Evolutionary conservation across 2,888 invertebrate species (phyloP).

Genomic region (Melanotus villosus): DNA sequence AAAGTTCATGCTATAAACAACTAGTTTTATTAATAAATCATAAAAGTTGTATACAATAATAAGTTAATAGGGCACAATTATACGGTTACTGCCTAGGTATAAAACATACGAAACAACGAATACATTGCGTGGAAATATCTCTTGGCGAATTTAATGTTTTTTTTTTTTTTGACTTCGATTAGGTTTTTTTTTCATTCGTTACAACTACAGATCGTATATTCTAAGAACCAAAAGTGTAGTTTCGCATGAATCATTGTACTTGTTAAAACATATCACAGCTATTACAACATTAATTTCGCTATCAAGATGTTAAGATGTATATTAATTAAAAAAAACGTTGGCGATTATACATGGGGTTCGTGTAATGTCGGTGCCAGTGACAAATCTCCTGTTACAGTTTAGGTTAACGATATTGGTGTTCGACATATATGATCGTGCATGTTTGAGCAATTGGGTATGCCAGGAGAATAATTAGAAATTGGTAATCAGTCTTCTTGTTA

Average conservation of each 20-base stretch:
- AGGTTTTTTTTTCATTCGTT: too few species aligned
- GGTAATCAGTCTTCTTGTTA: slow-evolving; percentile 50
- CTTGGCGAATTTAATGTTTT: slow-evolving; percentile 20
- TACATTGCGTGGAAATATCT: slow-evolving; percentile 16
- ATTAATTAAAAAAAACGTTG: slow-evolving; percentile 15
- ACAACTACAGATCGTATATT: neutral
- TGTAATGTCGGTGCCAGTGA: slow-evolving; percentile 27
- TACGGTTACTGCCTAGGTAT: slow-evolving; percentile 32
- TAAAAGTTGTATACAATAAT: slow-evolving; percentile 44
- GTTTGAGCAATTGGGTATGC: slow-evolving; percentile 52
- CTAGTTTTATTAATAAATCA: slow-evolving; percentile 39
- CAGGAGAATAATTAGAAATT: slow-evolving; percentile 48
- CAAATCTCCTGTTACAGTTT: slow-evolving; percentile 2
- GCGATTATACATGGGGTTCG: slow-evolving; percentile 43
- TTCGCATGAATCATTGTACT: slow-evolving; percentile 2
- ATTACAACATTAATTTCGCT: slow-evolving; percentile 37
- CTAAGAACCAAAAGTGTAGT: slow-evolving; percentile 9
- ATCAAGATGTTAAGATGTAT: slow-evolving; percentile 14
- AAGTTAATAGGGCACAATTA: slow-evolving; percentile 41
- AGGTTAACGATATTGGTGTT: slow-evolving; percentile 44
- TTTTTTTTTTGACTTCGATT: neutral
- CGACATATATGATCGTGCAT: slow-evolving; percentile 43
- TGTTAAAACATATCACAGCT: slow-evolving; percentile 44
- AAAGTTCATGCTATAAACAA: slow-evolving; percentile 33
- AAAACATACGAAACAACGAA: slow-evolving; percentile 16